These are phyloP conservation scores for Stenchaetothrips biformis DNA, from an alignment of 2,888 invertebrate genomes.

Conservation along the genomic window DNA sequence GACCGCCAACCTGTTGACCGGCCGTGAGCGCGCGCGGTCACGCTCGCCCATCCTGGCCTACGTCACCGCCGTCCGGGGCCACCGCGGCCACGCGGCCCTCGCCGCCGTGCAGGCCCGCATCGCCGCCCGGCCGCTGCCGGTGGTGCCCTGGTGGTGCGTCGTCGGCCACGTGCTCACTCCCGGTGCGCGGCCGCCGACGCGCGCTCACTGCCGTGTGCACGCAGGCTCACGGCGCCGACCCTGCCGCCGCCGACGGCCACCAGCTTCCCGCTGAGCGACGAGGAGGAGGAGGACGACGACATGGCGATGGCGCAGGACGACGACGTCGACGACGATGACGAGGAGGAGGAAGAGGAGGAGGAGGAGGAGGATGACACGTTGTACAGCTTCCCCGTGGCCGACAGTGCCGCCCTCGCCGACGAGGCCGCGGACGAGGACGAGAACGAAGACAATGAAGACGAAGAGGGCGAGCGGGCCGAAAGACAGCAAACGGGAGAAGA, in stretches of 20 bases:
- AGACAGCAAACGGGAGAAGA: background rate
- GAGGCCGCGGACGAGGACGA: conserved; percentile 1
- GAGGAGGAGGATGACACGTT: background rate
- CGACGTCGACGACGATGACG: background rate
- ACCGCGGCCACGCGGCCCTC: background rate
- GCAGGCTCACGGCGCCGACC: no score
- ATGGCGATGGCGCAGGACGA: background rate
- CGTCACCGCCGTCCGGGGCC: background rate
- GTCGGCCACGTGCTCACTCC: no score
- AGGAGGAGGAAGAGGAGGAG: background rate
- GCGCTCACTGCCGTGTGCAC: no score
- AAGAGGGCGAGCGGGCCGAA: background rate
- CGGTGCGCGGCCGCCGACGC: no score
- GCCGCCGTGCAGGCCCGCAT: no score
- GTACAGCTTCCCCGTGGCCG: background rate
- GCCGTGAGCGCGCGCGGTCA: background rate
- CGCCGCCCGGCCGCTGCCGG: no score
- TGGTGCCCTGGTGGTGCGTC: no score
- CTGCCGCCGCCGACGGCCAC: background rate
- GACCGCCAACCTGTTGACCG: background rate
- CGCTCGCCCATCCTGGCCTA: background rate
- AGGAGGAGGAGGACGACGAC: background rate
- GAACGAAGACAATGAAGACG: background rate
- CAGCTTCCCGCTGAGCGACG: background rate
- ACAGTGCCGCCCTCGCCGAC: background rate